Evolutionary conservation across 2,888 invertebrate species (phyloP).

Genomic region (Patella depressa): DNA sequence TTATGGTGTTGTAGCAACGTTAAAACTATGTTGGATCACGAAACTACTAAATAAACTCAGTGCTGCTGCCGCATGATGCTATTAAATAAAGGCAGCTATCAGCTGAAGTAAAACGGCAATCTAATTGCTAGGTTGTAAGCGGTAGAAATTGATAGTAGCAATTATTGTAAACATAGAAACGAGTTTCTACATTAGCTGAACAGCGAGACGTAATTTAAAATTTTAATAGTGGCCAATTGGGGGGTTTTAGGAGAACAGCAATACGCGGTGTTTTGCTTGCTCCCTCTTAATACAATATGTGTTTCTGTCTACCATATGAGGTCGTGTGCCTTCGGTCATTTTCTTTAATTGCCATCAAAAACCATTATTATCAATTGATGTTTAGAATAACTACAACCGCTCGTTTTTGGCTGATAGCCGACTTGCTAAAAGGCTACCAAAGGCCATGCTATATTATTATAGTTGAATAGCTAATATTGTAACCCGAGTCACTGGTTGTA

Average conservation of each 20-base stretch:
- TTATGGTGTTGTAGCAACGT: too few relatives aligned
- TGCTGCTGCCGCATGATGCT: not conserved
- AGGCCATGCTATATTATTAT: constrained; percentile 8
- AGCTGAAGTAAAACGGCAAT: not conserved
- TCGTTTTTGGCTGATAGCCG: constrained; percentile 4
- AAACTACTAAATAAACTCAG: too few relatives aligned
- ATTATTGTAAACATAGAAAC: constrained; percentile 5
- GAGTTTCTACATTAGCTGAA: not conserved
- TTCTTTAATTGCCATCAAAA: constrained; percentile 6
- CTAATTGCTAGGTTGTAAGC: not conserved
- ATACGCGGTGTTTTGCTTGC: not conserved
- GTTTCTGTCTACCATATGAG: not conserved
- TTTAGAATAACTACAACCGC: not conserved
- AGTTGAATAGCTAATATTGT: not conserved
- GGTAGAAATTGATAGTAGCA: not conserved
- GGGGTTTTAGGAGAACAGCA: not conserved
- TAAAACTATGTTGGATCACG: too few relatives aligned
- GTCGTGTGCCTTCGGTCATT: not conserved
- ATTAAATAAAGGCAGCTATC: not conserved
- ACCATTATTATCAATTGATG: constrained; percentile 4
- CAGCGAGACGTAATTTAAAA: not conserved
- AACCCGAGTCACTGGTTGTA: not conserved
- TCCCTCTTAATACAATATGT: not conserved
- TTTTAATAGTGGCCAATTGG: constrained; percentile 1
- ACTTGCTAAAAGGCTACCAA: constrained; percentile 6